phyloP scores from a whole-genome alignment of 2,797 vertebrate species.

The Helarctos malayanus region DNA sequence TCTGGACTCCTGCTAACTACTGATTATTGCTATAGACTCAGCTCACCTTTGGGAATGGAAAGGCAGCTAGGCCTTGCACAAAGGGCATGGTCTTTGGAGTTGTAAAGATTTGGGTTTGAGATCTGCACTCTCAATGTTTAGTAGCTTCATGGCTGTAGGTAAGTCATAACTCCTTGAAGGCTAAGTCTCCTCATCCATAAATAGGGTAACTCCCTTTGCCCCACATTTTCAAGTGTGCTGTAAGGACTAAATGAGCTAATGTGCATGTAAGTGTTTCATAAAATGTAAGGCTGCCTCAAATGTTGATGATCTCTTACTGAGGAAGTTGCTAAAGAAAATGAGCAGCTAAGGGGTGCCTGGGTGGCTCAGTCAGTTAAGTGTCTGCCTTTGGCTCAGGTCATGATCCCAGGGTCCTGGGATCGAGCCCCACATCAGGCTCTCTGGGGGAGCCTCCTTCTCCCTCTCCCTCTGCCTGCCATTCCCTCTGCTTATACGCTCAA shows the following conservation, averaged over 20 bases:
- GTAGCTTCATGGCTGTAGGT: neutral
- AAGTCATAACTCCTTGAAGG: neutral
- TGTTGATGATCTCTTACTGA: neutral
- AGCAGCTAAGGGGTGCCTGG: neutral
- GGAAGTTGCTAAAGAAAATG: neutral
- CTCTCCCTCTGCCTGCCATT: too few relatives aligned
- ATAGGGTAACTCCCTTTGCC: neutral
- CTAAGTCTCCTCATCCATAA: conserved; percentile 3
- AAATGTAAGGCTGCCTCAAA: neutral
- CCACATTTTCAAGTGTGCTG: neutral
- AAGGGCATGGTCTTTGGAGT: neutral
- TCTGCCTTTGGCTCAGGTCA: neutral
- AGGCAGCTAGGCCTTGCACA: neutral
- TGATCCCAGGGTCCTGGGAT: neutral
- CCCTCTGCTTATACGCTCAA: too few relatives aligned
- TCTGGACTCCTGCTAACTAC: neutral
- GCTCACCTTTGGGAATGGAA: neutral
- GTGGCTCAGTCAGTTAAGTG: neutral
- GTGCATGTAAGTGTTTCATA: neutral
- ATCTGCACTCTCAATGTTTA: neutral
- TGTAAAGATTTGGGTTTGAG: neutral
- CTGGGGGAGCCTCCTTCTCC: neutral
- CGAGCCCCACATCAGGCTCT: fast-evolving
- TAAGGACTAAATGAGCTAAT: neutral
- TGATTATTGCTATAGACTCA: neutral